Base-by-base conservation (phyloP, 2,797 vertebrate genomes). In the Cygnus olor region DNA sequence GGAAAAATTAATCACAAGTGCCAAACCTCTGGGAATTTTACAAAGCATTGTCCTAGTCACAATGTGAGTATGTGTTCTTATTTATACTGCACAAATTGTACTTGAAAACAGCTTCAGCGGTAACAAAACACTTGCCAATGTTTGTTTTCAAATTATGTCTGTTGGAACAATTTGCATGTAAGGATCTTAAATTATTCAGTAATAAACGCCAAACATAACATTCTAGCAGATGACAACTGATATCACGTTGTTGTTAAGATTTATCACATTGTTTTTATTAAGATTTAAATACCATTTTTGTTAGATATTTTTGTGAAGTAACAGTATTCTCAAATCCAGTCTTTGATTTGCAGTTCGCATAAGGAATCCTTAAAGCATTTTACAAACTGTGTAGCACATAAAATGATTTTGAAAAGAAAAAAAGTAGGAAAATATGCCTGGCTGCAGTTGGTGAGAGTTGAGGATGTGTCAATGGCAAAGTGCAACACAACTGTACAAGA, bases 131-230 rank as follows among this genome's bases (percentile, higher is more conserved):
- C 82, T 66, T 94, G 64, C 65, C 82, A 92, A 53, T 85, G 53
- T 92, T 90, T 95, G 56, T 79, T 96, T 95, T 86, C 79, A 30
- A 69, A 90, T 93, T 74, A 82, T 61, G 71, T 89, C 91, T 91
- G 60, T 63, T 68, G 73, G 81, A 95, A 89, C 74, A 89, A 77
- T 71, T 93, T 96, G 38, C 73, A 74, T 79, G 36, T 74, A 66
- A 58, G 63, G 51, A 78, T 83, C 63, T 84, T 92, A 90, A 95
- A 89, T 84, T 72, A 74, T 88, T 94, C 65, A 58, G 42, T 87
- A 89, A 63, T 38, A 80, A 89, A 80, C 65, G 49, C 68, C 71
- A 97, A 88, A 66, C 25, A 72, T 66, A 82, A 80, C 36, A 73
- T 77, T 80, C 54, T 68, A 77, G 49, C 60, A 76, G 87, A 70